phyloP scores from a whole-genome alignment of 2,797 vertebrate species.

The Poeciliopsis presidionis region DNA sequence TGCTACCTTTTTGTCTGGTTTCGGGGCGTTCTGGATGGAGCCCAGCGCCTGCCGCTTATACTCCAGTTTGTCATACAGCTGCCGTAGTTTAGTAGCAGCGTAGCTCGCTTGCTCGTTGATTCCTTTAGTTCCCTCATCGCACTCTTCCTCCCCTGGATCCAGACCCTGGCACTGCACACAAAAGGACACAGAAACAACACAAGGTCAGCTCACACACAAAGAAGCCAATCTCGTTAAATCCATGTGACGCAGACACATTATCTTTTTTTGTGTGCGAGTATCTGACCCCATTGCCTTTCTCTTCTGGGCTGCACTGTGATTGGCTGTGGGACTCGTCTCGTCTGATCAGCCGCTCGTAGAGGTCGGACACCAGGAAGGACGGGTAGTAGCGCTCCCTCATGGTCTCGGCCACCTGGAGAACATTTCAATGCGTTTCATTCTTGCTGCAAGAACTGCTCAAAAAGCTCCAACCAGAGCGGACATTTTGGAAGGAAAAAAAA shows the following conservation, averaged over 20 bases:
- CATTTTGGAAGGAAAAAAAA: neutral
- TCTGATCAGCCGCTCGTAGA: conserved; percentile 89
- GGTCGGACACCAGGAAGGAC: conserved; percentile 94
- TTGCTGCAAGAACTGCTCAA: neutral
- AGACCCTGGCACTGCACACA: conserved; percentile 81
- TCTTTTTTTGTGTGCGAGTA: neutral
- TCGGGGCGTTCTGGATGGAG: conserved; percentile 95
- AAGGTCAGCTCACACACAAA: neutral
- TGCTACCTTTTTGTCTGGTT: conserved; percentile 95
- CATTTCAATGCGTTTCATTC: neutral
- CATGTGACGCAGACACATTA: neutral
- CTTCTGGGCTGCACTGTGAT: conserved; percentile 83
- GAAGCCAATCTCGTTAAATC: neutral
- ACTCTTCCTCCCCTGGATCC: conserved; percentile 81
- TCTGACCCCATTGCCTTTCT: conserved; percentile 90
- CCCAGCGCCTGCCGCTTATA: conserved; percentile 95
- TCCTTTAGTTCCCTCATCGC: conserved; percentile 87
- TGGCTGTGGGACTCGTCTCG: conserved; percentile 84
- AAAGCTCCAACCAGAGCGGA: neutral
- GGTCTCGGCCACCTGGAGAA: conserved; percentile 80
- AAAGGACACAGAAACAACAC: neutral
- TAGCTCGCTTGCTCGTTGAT: conserved; percentile 95
- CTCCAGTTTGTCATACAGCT: conserved; percentile 94
- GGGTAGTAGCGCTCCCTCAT: conserved; percentile 96
- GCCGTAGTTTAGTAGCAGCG: conserved; percentile 90